Evolutionary conservation across 2,113 vertebrate genomes (phyloP), one percentile per base, ranked within the genome.

Genomic region (Falcunculus frontatus): DNA sequence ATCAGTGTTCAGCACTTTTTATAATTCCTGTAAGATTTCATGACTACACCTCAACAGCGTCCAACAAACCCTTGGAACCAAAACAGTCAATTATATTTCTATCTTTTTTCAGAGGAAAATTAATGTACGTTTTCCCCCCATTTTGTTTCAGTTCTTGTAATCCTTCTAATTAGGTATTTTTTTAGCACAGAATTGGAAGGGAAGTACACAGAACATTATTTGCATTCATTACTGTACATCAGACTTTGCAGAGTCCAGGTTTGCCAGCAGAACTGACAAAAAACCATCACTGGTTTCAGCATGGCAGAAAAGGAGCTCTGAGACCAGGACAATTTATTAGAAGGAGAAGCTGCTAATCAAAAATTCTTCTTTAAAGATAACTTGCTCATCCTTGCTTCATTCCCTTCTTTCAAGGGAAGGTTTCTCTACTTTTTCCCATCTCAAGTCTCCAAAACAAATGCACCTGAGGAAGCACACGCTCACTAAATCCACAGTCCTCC

Each of bases 1-100:
- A 91, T 47, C 46, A 73, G 59, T 9, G 46, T 56, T 89, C 92
- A 93, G 77, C 64, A 69, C 35, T 89, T 90, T 64, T 75, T 75
- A 4, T 16, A 87, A 85, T 55, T 87, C 84, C 42, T 53, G 15
- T 32, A 93, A 59, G 37, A 53, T 84, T 68, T 72, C 60, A 35
- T 8, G 17, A 63, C 20, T 21, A 18, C 35, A 55, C 11, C 60
- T 55, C 32, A 42, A 42, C 33, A 64, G 32, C 69, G 75, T 89
- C n/a, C 67, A 68, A 46, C 33, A 69, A 79, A 69, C 4, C 22
- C 21, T 42, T 67, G 32, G 29, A 88, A 87, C 30, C 9, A 84
- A 87, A 86, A 74, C 4, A 67, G 5, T 39, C 11, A 64, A 50
- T 70, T 41, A 8, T 29, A 55, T 33, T 83, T 33, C 26, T 39